Evolutionary conservation across 2,888 invertebrate genomes (phyloP).

Genomic region (Metacarcinus magister): DNA sequence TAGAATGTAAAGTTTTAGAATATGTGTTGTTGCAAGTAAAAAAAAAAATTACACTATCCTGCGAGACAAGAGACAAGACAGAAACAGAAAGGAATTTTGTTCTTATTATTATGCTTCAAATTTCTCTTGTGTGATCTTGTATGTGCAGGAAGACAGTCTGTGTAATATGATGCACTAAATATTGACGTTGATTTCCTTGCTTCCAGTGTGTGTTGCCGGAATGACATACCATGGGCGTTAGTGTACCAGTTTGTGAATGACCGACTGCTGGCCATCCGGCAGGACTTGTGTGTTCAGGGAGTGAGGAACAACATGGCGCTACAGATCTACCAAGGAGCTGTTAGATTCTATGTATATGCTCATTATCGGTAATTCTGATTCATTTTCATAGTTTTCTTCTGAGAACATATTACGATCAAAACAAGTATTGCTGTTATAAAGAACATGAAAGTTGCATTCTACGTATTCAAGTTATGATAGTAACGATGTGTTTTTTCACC

Average conservation of each 20-base stretch:
- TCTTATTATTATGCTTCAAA: background rate
- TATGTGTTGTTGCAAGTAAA: too few relatives aligned
- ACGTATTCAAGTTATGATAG: background rate
- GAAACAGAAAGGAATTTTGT: too few relatives aligned
- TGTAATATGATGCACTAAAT: background rate
- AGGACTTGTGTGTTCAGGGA: constrained; percentile 92
- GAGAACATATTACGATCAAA: background rate
- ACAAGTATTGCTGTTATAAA: background rate
- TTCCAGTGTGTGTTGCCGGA: constrained; percentile 84
- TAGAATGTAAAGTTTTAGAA: too few relatives aligned
- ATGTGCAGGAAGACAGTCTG: background rate
- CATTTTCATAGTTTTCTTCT: background rate
- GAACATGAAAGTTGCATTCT: background rate
- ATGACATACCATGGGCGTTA: constrained; percentile 86
- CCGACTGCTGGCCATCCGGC: constrained; percentile 90
- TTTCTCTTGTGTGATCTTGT: too few relatives aligned
- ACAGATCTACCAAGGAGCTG: constrained; percentile 89
- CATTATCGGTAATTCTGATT: constrained; percentile 87
- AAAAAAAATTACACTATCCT: too few relatives aligned
- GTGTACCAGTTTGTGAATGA: constrained; percentile 92
- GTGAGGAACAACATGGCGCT: constrained; percentile 87
- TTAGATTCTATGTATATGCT: constrained; percentile 90
- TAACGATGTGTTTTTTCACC: background rate
- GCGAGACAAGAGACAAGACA: too few relatives aligned
- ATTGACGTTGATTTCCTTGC: background rate